Evolutionary conservation across 2,113 vertebrate species (phyloP).

Genomic region (Elgaria multicarinata): DNA sequence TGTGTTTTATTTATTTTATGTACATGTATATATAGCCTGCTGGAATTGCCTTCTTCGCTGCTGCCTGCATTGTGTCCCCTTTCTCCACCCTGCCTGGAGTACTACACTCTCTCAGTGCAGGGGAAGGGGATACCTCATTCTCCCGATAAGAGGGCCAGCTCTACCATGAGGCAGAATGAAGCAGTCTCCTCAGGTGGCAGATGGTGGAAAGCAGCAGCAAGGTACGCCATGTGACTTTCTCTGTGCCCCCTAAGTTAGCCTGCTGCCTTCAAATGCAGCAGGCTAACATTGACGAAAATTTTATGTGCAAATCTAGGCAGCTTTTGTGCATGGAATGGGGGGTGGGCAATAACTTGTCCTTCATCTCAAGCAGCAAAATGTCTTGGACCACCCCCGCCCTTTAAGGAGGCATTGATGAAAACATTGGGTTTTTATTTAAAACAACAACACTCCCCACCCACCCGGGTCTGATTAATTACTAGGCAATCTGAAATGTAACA

Average conservation of each 20-base stretch:
- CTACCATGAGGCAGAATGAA: too few species aligned
- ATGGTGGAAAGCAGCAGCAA: too few species aligned
- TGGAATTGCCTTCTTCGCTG: neutral
- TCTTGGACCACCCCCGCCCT: too few species aligned
- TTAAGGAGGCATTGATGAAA: neutral
- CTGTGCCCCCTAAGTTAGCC: too few species aligned
- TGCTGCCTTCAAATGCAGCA: neutral
- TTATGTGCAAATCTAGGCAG: too few species aligned
- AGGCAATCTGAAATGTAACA: neutral
- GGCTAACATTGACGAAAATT: too few species aligned
- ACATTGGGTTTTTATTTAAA: neutral
- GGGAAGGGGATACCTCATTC: neutral
- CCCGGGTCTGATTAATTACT: neutral
- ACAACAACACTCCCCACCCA: neutral
- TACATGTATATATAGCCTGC: neutral
- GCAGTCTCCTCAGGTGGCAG: too few species aligned
- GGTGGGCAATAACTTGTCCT: neutral
- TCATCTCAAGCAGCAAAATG: too few species aligned
- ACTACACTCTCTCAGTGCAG: neutral
- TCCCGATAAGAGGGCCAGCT: too few species aligned
- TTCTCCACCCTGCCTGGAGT: neutral
- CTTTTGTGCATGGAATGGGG: neutral
- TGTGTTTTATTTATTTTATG: neutral
- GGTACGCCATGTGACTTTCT: neutral
- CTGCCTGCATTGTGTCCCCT: neutral